Evolutionary conservation across 2,888 invertebrate genomes (phyloP), one percentile per base, ranked within the genome.

Genomic region (Rhodophaea formosa): DNA sequence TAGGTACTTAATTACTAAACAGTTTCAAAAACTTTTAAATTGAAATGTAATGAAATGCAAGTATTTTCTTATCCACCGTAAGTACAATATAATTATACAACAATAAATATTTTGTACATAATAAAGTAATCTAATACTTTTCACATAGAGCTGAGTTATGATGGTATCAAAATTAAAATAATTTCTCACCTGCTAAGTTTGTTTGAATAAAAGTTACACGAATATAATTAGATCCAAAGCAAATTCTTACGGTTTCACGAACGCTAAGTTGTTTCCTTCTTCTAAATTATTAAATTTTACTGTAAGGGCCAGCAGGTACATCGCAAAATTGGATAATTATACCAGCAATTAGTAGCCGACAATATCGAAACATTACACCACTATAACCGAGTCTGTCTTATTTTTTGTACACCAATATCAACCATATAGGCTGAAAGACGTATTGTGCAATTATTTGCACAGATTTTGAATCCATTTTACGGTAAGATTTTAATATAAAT

Each of bases 291-390:
- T 14, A 29, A 8, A 49, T 32, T 49, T 35, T 0, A 15, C 2
- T 14, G 32, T 32, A 51, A 35, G 15, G 10, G 10, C 12, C 10
- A 32, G 6, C 8, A 51, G 49, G 30, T 14, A 32, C 32, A 51
- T 51, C 8, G 7, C 10, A 47, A 47, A 47, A n/a, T 47, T 8
- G 17, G 17, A 45, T 45, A 45, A 29, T 47, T 47, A 47, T 47
- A 6, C 7, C 14, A 16, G 14, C 29, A 47, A 29, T 47, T 47
- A 29, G 46, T 47, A 14, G 46, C 46, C 46, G 23, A 23, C 46
- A n/a, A 23, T 29, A 3, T 12, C 16, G 29, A 29, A 29, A 12
- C 46, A 12, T 47, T 47, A 29, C 5, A 7, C 29, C 29, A 23
- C 3, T 7, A 29, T 29, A 29, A 6, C 6, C 0, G n/a, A 12